These are phyloP conservation scores for Quadriops clusia DNA, from an alignment of 2,888 invertebrate species.

Conservation along the genomic window DNA sequence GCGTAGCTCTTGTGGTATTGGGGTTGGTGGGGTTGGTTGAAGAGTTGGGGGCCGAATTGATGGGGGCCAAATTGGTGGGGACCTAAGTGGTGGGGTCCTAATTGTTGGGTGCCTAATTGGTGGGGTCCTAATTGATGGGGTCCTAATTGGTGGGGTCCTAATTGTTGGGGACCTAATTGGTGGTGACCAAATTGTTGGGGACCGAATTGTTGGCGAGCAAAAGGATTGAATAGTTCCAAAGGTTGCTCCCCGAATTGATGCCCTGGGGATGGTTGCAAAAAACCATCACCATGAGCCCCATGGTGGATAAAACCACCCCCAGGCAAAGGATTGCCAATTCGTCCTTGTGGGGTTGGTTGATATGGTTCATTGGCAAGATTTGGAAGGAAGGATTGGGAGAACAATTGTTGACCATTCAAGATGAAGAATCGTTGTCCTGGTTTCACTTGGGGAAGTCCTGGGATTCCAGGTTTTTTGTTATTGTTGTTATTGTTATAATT, in stretches of 20 bases:
- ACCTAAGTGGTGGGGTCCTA: constrained; percentile 5
- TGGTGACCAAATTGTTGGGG: no score
- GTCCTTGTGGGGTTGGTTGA: constrained; percentile 10
- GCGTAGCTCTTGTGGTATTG: constrained; percentile 4
- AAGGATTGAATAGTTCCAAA: no score
- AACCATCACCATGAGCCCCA: no score
- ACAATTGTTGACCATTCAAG: constrained; percentile 42
- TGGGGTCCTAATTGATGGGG: no score
- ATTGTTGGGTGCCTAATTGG: no score
- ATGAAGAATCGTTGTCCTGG: constrained; percentile 47
- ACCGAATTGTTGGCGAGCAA: no score
- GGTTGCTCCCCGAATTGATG: no score
- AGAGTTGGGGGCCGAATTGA: constrained; percentile 8
- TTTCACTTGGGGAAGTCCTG: constrained; percentile 17
- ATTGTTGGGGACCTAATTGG: no score
- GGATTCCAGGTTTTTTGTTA: constrained; percentile 16
- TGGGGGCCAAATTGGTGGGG: constrained; percentile 8
- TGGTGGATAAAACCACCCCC: no score
- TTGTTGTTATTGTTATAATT: constrained; percentile 15
- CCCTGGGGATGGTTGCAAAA: no score
- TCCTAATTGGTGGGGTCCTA: no score
- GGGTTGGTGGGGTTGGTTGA: constrained; percentile 11
- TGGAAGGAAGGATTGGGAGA: constrained; percentile 24
- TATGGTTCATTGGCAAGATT: constrained; percentile 11
- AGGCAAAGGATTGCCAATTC: no score